phyloP scores from a whole-genome alignment of 2,797 vertebrate genomes.

The Poecilia gillii region DNA sequence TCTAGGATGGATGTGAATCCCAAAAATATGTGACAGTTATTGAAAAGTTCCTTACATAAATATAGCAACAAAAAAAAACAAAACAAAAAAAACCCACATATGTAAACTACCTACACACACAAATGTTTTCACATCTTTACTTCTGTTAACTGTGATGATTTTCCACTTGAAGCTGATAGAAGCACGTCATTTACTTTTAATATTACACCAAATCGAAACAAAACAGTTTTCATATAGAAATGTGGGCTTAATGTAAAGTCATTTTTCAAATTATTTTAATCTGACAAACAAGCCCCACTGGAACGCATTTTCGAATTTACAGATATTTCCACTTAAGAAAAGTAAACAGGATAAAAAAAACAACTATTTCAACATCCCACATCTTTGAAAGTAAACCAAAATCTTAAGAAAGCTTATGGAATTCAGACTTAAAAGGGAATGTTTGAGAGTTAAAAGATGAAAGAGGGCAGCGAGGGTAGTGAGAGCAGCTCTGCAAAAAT shows the following conservation, averaged over 20 bases:
- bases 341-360: slow-evolving; percentile 26
- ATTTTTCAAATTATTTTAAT: not conserved
- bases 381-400: slow-evolving; percentile 55
- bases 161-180: not conserved
- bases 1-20: not conserved
- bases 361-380: slow-evolving; percentile 9
- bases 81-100: no score
- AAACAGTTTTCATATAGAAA: not conserved
- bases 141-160: not conserved
- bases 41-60: not conserved
- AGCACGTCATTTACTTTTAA: not conserved
- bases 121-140: not conserved
- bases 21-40: not conserved
- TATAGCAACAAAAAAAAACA: no score
- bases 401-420: slow-evolving; percentile 56
- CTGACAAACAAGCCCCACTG: not conserved
- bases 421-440: slow-evolving; percentile 73
- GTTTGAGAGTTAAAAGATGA: slow-evolving; percentile 48
- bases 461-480: slow-evolving; percentile 50
- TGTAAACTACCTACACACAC: not conserved
- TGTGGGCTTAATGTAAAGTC: not conserved
- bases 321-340: slow-evolving; percentile 27
- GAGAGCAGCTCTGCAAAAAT: slow-evolving; percentile 59
- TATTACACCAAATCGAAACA: not conserved
- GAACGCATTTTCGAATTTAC: not conserved